Conservation (phyloP, 2,113 vertebrate genomes). For the Rafetus swinhoei region DNA sequence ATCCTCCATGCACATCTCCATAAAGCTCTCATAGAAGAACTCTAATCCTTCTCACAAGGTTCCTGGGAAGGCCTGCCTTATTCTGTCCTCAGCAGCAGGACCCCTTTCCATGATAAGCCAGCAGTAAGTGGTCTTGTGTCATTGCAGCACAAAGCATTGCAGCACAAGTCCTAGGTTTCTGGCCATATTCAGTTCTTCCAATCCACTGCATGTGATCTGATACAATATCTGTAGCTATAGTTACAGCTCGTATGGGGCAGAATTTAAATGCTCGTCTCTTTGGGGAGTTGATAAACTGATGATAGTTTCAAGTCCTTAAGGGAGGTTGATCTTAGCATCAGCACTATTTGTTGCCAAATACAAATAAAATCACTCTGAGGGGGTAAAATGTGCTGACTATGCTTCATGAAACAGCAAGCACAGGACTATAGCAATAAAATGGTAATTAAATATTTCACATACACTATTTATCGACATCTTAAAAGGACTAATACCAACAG, state of each 20-base stretch:
- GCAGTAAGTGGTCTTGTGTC: too few species aligned
- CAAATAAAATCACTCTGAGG: slow-evolving; percentile 58
- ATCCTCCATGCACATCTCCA: too few species aligned
- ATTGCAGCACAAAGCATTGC: too few species aligned
- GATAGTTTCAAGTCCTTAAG: slow-evolving; percentile 50
- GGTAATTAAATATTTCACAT: slow-evolving; percentile 63
- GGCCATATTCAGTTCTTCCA: neutral
- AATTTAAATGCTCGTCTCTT: slow-evolving; percentile 42
- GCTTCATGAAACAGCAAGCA: slow-evolving; percentile 31
- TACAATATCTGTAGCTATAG: neutral
- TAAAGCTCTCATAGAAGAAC: too few species aligned
- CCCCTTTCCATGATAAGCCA: too few species aligned
- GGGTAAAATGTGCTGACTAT: slow-evolving; percentile 46
- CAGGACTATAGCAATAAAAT: neutral
- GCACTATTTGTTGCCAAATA: slow-evolving; percentile 63
- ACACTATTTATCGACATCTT: slow-evolving; percentile 34
- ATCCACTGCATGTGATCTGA: slow-evolving; percentile 21
- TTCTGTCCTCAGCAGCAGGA: too few species aligned
- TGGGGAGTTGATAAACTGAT: slow-evolving; percentile 54
- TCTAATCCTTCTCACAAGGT: too few species aligned
- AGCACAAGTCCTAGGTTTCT: too few species aligned
- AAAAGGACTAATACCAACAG: neutral
- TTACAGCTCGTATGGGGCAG: neutral
- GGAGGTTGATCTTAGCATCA: slow-evolving; percentile 62
- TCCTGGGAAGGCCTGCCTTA: too few species aligned